Evolutionary conservation across 2,113 vertebrate genomes (phyloP).

Genomic region (Rhegmatorhina hoffmannsi): DNA sequence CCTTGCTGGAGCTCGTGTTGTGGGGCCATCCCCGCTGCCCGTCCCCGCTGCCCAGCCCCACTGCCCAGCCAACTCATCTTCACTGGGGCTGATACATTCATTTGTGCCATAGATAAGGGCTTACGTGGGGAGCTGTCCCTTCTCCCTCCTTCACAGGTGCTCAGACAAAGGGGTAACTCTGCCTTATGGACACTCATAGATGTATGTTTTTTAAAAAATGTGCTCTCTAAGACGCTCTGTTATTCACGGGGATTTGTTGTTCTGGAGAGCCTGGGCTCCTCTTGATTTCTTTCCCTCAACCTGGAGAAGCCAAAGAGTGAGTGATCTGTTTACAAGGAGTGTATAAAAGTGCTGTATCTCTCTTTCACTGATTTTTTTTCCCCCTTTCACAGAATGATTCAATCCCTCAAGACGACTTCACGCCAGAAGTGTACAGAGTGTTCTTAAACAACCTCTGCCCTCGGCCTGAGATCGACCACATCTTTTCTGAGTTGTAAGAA

Average conservation of each 20-base stretch:
- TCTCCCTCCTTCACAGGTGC: neutral
- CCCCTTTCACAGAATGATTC: constrained; percentile 85
- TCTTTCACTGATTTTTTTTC: neutral
- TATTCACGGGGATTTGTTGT: neutral
- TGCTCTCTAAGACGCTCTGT: neutral
- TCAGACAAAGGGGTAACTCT: neutral
- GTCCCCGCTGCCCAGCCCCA: fast-evolving
- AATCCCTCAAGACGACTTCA: constrained; percentile 94
- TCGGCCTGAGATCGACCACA: constrained; percentile 93
- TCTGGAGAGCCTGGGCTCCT: neutral
- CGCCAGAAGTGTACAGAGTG: constrained; percentile 87
- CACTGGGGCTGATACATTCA: fast-evolving
- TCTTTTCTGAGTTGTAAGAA: constrained; percentile 95
- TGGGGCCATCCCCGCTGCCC: neutral
- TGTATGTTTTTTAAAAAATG: neutral
- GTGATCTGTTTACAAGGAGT: neutral
- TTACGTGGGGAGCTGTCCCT: neutral
- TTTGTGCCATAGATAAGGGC: neutral
- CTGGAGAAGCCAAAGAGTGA: neutral
- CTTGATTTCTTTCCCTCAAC: neutral
- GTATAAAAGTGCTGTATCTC: neutral
- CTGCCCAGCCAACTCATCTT: neutral
- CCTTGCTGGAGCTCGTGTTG: fast-evolving
- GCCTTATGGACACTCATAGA: neutral
- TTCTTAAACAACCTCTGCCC: constrained; percentile 94